phyloP scores from a whole-genome alignment of 2,797 vertebrate genomes.

The Rhodeus uyekii region DNA sequence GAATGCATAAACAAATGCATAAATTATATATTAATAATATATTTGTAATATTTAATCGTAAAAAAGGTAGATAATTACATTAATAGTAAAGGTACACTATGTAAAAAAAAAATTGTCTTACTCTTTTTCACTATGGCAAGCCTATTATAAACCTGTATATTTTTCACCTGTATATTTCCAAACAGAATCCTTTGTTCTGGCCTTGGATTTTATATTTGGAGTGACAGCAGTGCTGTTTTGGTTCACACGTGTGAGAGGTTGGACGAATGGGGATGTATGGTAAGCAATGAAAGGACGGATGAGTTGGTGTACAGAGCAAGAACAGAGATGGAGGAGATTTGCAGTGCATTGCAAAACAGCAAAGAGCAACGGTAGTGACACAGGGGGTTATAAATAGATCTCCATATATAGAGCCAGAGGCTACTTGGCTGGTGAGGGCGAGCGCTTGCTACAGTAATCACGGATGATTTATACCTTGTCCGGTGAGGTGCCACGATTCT shows the following conservation, averaged over 20 bases:
- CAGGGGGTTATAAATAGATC: conserved; percentile 32
- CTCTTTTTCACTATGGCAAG: no score
- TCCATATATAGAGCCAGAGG: conserved; percentile 20
- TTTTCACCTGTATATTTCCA: not conserved
- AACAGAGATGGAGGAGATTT: conserved; percentile 13
- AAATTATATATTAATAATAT: not conserved
- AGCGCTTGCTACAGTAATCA: conserved; percentile 19
- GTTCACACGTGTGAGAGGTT: not conserved
- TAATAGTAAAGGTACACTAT: not conserved
- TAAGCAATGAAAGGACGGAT: not conserved
- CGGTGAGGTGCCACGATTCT: not conserved
- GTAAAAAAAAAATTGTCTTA: no score
- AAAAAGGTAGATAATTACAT: not conserved
- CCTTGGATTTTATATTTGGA: not conserved
- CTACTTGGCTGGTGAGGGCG: conserved; percentile 3
- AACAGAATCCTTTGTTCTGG: not conserved
- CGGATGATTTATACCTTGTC: conserved; percentile 23
- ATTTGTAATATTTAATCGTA: not conserved
- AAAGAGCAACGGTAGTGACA: conserved; percentile 19
- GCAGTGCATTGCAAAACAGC: conserved; percentile 26
- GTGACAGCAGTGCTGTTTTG: not conserved
- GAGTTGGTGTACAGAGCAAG: conserved; percentile 6
- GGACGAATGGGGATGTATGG: conserved; percentile 2
- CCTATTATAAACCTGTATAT: no score
- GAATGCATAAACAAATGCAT: not conserved